These are phyloP conservation scores for Cetoscarus ocellatus DNA, from an alignment of 2,797 vertebrate genomes.

Conservation along the genomic window DNA sequence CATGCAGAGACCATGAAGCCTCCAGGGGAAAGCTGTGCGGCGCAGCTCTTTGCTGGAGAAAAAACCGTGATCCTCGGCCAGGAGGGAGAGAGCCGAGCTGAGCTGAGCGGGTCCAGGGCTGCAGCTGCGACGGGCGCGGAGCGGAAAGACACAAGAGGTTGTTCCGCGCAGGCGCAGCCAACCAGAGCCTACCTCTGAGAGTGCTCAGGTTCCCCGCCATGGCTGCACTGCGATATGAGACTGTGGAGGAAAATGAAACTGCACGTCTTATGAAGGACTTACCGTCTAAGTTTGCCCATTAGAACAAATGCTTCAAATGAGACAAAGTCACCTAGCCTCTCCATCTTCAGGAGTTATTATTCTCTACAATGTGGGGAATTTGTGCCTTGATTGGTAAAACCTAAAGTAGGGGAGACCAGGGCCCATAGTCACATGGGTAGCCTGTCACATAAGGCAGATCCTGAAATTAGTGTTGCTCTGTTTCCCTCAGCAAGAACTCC, in stretches of 20 bases:
- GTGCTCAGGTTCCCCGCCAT: no score
- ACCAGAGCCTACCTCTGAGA: not conserved
- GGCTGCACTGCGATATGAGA: not conserved
- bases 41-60: constrained; percentile 21
- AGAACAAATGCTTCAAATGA: no score
- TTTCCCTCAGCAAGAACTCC: no score
- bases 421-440: no score
- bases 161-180: constrained; percentile 47
- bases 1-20: constrained; percentile 3
- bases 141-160: not conserved
- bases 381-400: no score
- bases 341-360: no score
- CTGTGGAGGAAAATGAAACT: not conserved
- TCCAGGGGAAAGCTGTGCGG: constrained; percentile 8
- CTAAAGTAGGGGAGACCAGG: no score
- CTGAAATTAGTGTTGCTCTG: no score
- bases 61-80: constrained; percentile 57
- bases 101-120: not conserved
- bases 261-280: not conserved
- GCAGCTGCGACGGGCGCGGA: constrained; percentile 48
- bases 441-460: no score
- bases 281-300: no score
- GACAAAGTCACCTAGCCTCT: no score
- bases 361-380: no score
- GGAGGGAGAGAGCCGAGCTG: constrained; percentile 17